A percentile compares a stretch with the other conserved stretches of the same genome.
Conservation (phyloP, 2,113 vertebrate species). For the Dasyurus viverrinus region DNA sequence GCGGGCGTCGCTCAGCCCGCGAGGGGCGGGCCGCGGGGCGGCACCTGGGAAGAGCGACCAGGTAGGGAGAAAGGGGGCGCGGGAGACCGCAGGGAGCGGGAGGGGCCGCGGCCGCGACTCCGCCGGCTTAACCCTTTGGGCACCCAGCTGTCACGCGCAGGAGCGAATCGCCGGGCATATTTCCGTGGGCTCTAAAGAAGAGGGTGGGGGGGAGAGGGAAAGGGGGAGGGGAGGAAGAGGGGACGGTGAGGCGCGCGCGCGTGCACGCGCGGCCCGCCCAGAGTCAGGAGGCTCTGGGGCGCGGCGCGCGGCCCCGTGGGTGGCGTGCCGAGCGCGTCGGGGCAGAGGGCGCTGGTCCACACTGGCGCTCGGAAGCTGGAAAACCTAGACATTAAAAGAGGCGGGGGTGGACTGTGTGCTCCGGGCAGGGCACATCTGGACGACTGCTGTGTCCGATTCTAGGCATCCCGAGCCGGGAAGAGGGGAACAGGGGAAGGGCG, state of each 20-base stretch:
- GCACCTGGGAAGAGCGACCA: slow-evolving; percentile 77
- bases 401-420: not conserved
- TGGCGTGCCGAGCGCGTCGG: not conserved
- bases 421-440: not conserved
- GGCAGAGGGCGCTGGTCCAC: not conserved
- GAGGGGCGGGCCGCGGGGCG: slow-evolving; percentile 79
- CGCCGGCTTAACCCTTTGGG: slow-evolving; percentile 75
- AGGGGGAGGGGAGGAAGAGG: slow-evolving; percentile 33
- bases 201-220: slow-evolving; percentile 5
- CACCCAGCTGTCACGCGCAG: slow-evolving; percentile 72
- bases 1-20: slow-evolving; percentile 72
- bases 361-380: not conserved
- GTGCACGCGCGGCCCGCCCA: not conserved
- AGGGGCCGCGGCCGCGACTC: slow-evolving; percentile 48
- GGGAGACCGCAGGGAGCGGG: slow-evolving; percentile 68
- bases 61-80: slow-evolving; percentile 78
- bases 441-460: not conserved
- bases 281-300: not conserved
- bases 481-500: not conserved
- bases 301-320: not conserved
- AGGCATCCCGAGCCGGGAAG: not conserved
- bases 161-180: slow-evolving; percentile 31
- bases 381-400: not conserved
- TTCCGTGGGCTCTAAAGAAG: slow-evolving; percentile 34
- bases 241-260: slow-evolving; percentile 14